These are phyloP conservation scores for Aphelenchoides avenae DNA, from an alignment of 1,140 invertebrate species.

Conservation along the genomic window DNA sequence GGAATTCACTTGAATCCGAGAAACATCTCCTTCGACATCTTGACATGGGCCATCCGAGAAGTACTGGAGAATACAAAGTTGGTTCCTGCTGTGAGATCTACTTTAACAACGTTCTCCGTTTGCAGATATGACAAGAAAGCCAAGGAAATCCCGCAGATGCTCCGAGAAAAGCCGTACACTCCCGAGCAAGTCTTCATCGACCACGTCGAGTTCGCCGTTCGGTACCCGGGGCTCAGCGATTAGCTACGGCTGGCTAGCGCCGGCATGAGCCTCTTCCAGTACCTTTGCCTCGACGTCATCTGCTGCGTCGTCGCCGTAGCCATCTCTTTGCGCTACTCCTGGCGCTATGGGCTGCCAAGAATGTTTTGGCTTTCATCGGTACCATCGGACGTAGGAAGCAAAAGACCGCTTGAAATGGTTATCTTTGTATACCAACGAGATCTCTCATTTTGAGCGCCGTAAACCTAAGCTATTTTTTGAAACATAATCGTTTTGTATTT, in stretches of 20 bases:
- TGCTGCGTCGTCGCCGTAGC: too few species aligned
- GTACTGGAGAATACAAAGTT: slow-evolving; percentile 19
- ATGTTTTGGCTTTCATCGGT: too few species aligned
- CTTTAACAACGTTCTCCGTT: background rate
- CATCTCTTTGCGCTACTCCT: too few species aligned
- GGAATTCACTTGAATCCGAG: slow-evolving; percentile 17
- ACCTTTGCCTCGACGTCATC: slow-evolving; percentile 2
- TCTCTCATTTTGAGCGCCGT: too few species aligned
- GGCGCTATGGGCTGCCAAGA: too few species aligned
- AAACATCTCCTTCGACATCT: background rate
- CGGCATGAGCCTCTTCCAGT: slow-evolving; percentile 7
- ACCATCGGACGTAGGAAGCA: too few species aligned
- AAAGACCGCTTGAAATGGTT: too few species aligned
- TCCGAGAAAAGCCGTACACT: slow-evolving; percentile 8
- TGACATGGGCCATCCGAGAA: slow-evolving; percentile 6
- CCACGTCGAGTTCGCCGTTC: slow-evolving; percentile 10
- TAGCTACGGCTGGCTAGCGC: slow-evolving; percentile 8
- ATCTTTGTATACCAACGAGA: too few species aligned
- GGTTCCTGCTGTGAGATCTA: too few species aligned
- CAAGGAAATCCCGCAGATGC: slow-evolving; percentile 9
- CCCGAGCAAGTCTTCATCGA: background rate
- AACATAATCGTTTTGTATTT: too few species aligned
- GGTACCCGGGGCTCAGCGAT: slow-evolving; percentile 13
- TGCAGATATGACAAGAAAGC: slow-evolving; percentile 5
- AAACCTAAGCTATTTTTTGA: too few species aligned